A percentile compares a stretch with the other conserved stretches of the same genome.
These are phyloP conservation scores for Peromyscus aztecus DNA, from an alignment of 2,797 vertebrate genomes.

Conservation along the genomic window DNA sequence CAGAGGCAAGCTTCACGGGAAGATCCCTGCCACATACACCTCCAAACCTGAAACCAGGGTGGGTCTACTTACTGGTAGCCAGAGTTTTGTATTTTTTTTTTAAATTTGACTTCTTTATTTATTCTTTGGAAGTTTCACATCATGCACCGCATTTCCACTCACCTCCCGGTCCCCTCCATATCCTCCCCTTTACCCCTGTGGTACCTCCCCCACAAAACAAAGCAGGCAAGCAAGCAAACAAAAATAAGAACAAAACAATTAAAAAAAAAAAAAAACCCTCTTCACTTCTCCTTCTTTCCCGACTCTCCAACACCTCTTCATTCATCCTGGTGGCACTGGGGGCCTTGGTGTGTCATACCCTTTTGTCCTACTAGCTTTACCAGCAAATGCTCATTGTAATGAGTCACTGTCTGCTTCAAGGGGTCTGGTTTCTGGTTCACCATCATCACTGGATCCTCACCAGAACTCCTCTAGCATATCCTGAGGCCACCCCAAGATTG, in stretches of 20 bases:
- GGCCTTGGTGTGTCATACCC: neutral
- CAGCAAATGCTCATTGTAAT: neutral
- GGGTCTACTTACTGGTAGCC: neutral
- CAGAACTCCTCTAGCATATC: neutral
- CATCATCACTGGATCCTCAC: neutral
- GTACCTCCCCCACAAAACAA: neutral
- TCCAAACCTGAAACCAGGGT: constrained; percentile 43
- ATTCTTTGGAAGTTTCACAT: neutral
- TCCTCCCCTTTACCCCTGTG: neutral
- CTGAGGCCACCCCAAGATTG: neutral
- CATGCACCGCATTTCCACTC: neutral
- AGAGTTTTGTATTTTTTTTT: neutral
- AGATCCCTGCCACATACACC: neutral
- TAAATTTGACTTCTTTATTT: neutral
- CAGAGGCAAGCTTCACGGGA: neutral
- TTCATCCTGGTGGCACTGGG: neutral
- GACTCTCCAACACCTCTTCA: neutral
- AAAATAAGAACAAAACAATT: neutral
- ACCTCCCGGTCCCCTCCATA: neutral
- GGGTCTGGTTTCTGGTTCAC: neutral
- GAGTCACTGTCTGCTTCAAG: neutral
- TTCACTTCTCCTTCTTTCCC: neutral
- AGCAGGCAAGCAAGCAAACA: neutral
- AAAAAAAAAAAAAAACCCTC: neutral
- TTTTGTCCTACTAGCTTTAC: neutral